Evolutionary conservation across 92 coral and sea anemone genomes (phyloP).

Genomic region (Porites divaricata): DNA sequence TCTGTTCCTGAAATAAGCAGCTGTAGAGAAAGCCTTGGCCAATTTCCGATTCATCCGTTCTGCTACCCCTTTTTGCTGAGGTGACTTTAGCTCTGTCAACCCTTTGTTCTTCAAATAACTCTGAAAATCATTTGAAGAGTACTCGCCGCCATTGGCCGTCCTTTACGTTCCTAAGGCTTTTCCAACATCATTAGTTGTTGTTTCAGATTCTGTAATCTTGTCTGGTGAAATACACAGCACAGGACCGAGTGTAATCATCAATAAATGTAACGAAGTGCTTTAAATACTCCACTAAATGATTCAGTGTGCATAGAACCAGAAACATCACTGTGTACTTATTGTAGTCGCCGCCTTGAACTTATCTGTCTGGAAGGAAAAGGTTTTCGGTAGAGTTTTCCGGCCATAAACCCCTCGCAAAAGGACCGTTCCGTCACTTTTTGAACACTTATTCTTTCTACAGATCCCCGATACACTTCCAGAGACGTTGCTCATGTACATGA

Average conservation of each 20-base stretch:
- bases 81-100: conserved; percentile 46
- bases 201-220: conserved; percentile 58
- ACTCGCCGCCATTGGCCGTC: too few relatives aligned
- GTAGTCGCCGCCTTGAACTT: conserved; percentile 43
- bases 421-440: conserved; percentile 41
- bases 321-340: conserved; percentile 47
- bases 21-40: conserved; percentile 59
- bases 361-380: conserved; percentile 59
- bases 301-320: conserved; percentile 50
- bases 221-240: conserved; percentile 45
- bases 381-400: conserved; percentile 46
- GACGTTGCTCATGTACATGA: conserved; percentile 48
- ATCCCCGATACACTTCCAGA: conserved; percentile 40
- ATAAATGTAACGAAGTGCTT: conserved; percentile 55
- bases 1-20: conserved; percentile 66
- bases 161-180: conserved; percentile 7
- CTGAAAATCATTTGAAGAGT: too few relatives aligned
- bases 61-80: conserved; percentile 60
- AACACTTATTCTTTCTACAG: conserved; percentile 17
- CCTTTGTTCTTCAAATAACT: conserved; percentile 44
- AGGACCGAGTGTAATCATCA: conserved; percentile 49
- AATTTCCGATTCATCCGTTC: conserved; percentile 60
- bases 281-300: conserved; percentile 41
- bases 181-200: conserved; percentile 22
- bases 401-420: conserved; percentile 53